Evolutionary conservation across 2,113 vertebrate genomes (phyloP).

Genomic region (Ammospiza caudacuta): DNA sequence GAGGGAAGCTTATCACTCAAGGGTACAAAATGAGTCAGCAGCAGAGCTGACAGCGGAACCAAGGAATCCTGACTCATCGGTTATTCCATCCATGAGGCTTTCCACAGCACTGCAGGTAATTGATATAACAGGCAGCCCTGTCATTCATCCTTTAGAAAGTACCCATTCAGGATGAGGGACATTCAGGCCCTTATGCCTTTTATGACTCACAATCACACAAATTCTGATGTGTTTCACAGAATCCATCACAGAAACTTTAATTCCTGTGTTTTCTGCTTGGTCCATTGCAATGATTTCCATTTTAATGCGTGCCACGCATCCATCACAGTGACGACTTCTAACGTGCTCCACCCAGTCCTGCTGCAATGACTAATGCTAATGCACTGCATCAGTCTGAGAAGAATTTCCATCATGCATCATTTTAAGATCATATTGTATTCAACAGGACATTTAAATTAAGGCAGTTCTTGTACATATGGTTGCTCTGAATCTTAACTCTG

Average conservation of each 20-base stretch:
- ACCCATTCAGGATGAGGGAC: not conserved
- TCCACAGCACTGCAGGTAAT: not conserved
- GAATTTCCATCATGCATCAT: conserved; percentile 49
- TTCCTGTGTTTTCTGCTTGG: not conserved
- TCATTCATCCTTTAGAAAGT: not conserved
- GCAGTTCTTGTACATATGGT: not conserved
- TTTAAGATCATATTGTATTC: conserved; percentile 22
- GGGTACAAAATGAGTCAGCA: conserved; percentile 31
- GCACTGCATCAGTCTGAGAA: not conserved
- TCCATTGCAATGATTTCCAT: not conserved
- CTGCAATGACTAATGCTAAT: conserved; percentile 56
- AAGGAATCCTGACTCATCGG: conserved; percentile 23
- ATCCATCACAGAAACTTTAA: not conserved
- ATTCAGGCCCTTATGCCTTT: not conserved
- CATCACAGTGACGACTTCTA: not conserved
- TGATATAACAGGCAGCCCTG: not conserved
- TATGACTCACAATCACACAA: not conserved
- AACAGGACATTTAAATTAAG: not conserved
- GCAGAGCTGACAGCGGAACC: conserved; percentile 4
- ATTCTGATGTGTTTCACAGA: not conserved
- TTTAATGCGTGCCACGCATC: not conserved
- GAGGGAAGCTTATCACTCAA: not conserved
- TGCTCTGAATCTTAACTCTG: conserved; percentile 37
- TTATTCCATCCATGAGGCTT: not conserved
- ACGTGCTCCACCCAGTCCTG: not conserved